These are phyloP conservation scores for Onthophagus sagittarius DNA, from an alignment of 2,888 invertebrate species.

Conservation along the genomic window DNA sequence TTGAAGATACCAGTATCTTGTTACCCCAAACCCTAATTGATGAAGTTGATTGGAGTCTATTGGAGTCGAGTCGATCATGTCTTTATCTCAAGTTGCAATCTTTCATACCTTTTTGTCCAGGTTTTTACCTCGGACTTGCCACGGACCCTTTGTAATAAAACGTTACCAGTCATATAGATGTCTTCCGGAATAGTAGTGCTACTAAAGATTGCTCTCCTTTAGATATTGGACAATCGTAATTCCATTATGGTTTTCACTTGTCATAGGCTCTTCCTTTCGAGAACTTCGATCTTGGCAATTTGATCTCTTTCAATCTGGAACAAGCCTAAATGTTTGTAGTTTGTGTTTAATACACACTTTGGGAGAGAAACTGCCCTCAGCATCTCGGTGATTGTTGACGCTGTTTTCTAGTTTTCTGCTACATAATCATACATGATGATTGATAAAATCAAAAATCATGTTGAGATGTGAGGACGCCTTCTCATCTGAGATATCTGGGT, in stretches of 20 bases:
- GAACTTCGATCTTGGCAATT: not conserved
- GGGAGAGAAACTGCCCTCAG: not conserved
- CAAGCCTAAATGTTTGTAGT: not conserved
- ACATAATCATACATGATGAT: slow-evolving; percentile 9
- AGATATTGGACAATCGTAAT: not conserved
- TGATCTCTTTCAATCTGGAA: not conserved
- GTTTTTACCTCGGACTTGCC: not conserved
- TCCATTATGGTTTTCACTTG: not conserved
- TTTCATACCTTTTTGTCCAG: too few species aligned
- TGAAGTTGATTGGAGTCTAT: not conserved
- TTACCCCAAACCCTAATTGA: not conserved
- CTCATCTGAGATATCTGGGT: not conserved
- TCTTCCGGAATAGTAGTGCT: not conserved
- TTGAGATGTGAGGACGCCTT: not conserved
- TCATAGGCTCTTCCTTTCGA: not conserved
- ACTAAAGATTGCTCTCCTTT: not conserved
- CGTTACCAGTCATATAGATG: not conserved
- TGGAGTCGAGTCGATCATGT: slow-evolving; percentile 11
- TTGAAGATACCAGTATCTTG: slow-evolving; percentile 9
- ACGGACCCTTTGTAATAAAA: not conserved
- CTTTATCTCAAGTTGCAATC: not conserved
- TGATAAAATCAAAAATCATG: slow-evolving; percentile 15
- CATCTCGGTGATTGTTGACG: not conserved
- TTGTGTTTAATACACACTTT: not conserved
- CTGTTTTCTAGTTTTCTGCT: not conserved